A percentile compares a stretch with the other conserved stretches of the same genome.
Conservation (phyloP, 2,113 vertebrate genomes). For the Puma concolor region DNA sequence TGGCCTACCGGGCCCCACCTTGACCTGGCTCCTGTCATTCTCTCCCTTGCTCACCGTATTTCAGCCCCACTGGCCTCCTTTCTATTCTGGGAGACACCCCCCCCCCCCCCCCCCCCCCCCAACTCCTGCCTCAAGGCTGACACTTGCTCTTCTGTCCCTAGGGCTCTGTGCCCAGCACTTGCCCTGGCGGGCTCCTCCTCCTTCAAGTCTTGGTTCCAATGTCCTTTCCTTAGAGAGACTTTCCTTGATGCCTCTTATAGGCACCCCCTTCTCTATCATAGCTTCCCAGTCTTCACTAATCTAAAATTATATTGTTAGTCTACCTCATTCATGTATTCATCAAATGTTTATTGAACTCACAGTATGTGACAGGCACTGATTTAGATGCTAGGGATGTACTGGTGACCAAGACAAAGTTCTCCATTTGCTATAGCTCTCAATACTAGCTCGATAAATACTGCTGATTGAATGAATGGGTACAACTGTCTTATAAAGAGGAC, state of each 20-base stretch:
- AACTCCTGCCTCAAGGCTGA: neutral
- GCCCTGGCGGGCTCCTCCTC: neutral
- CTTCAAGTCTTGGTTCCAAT: neutral
- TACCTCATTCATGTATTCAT: neutral
- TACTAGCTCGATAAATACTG: conserved; percentile 1
- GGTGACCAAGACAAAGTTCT: neutral
- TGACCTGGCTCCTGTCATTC: neutral
- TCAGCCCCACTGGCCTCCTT: neutral
- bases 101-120: neutral
- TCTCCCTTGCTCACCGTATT: neutral
- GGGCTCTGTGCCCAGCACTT: neutral
- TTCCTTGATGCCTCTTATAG: neutral
- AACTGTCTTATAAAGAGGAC: neutral
- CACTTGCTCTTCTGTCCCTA: neutral
- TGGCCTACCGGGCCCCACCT: neutral
- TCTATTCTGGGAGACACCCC: neutral
- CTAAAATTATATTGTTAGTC: neutral
- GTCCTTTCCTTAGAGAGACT: neutral
- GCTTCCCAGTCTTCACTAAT: neutral
- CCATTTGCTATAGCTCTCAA: neutral
- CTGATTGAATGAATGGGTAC: neutral
- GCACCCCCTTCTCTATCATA: neutral
- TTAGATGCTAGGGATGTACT: neutral
- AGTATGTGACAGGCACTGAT: neutral
- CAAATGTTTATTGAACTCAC: neutral